Conservation (phyloP, 2,797 vertebrate genomes). For the Liasis olivaceus region DNA sequence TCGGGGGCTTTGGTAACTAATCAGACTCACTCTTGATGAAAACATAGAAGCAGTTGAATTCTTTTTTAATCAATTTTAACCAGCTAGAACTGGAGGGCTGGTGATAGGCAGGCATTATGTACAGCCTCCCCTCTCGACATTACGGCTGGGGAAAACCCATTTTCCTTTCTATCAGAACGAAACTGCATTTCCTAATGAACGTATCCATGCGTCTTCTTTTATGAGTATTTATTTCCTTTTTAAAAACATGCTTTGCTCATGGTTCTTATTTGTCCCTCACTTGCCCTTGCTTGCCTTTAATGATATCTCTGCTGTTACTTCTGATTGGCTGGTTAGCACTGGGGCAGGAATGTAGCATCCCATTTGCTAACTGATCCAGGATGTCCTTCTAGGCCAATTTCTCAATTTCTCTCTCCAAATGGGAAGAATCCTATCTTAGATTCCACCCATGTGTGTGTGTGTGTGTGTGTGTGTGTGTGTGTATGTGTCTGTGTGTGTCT, state of each 20-base stretch:
- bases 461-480: too few species aligned
- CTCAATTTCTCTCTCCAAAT: too few species aligned
- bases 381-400: slow-evolving; percentile 14
- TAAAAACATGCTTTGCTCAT: background rate
- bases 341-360: background rate
- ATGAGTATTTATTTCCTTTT: background rate
- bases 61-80: background rate
- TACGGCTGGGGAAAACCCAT: background rate
- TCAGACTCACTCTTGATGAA: background rate
- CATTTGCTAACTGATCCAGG: slow-evolving; percentile 17
- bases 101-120: background rate
- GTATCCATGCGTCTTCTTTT: background rate
- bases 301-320: background rate
- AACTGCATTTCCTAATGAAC: background rate
- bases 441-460: too few species aligned
- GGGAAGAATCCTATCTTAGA: too few species aligned
- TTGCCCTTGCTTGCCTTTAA: background rate
- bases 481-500: background rate
- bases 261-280: background rate
- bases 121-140: background rate
- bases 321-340: background rate
- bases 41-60: background rate
- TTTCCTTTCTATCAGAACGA: background rate
- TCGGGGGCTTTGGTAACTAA: background rate
- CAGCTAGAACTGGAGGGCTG: background rate